Evolutionary conservation across 2,113 vertebrate species (phyloP), one percentile per base, ranked within the genome.

Genomic region (Vidua macroura): DNA sequence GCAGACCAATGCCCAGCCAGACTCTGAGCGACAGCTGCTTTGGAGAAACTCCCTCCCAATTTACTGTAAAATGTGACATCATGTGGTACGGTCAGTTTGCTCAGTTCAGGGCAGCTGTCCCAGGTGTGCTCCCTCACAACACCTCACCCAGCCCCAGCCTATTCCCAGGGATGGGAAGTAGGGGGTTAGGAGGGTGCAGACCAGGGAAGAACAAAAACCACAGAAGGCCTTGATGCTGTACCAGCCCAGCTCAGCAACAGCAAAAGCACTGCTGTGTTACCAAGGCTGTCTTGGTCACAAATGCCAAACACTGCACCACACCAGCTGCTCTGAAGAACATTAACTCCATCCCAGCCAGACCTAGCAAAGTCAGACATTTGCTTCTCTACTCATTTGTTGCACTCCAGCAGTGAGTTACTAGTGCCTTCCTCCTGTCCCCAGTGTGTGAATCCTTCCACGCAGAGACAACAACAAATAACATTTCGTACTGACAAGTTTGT

Each of bases 371-470:
- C 78, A 69, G 6, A 20, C 13, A 12, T 79, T 88, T 64, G 63
- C 27, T 69, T 41, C 43, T 85, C 33, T 70, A 49, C 56, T 25
- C 22, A 7, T 12, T 39, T 8, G 10, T 33, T 52, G 51, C 35
- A 48, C 15, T 44, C 49, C 58, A 77, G 48, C 43, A 72, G 14
- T 1, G 21, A 94, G 75, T 76, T 62, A 77, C 44, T 14, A 43
- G 21, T 67, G 25, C 49, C 46, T 37, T 46, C 18, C 53, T 85
- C 46, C 83, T 12, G 17, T 13, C 59, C 53, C 4, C 2, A 52
- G 31, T 0, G 15, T 20, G 22, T 6, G 60, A 44, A 28, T 44
- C 58, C 58, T 68, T 59, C 63, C 22, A 9, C 0, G 1, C 20
- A 83, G 24, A 49, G 19, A 55, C 31, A 68, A 67, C 6, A 41